Conservation (phyloP, 1,140 invertebrate genomes). For the Pantala flavescens region DNA sequence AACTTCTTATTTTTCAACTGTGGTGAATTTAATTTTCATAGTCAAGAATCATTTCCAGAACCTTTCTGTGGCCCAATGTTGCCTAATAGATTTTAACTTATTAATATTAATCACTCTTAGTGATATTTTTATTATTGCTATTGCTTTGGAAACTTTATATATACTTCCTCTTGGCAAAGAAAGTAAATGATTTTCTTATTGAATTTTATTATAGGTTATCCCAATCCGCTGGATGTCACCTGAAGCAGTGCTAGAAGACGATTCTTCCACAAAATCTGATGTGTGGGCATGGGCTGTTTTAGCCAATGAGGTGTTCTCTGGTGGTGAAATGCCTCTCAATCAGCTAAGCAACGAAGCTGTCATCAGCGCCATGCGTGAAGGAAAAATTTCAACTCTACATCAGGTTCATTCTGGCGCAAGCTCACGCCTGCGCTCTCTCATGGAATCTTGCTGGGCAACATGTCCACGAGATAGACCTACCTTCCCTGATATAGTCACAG, state of each 20-base stretch:
- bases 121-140: no score
- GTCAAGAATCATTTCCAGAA: no score
- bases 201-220: slow-evolving; percentile 38
- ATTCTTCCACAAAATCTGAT: slow-evolving; percentile 88
- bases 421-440: slow-evolving; percentile 34
- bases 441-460: slow-evolving; percentile 48
- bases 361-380: slow-evolving; percentile 53
- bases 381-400: slow-evolving; percentile 53
- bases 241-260: slow-evolving; percentile 81
- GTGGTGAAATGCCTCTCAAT: slow-evolving; percentile 75
- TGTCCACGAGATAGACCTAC: slow-evolving; percentile 54
- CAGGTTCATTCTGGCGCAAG: slow-evolving; percentile 32
- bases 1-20: no score
- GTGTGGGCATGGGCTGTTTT: slow-evolving; percentile 84
- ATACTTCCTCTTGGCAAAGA: no score
- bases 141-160: no score
- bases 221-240: slow-evolving; percentile 78
- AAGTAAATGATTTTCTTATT: no score
- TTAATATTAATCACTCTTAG: no score
- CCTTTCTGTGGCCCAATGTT: no score
- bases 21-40: no score
- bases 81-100: no score
- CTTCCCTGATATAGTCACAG: slow-evolving; percentile 39
- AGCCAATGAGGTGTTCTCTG: slow-evolving; percentile 83
- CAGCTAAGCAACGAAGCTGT: slow-evolving; percentile 69